Percentiles rank a stretch among this genome's conserved stretches.
Evolutionary conservation across 2,888 invertebrate genomes (phyloP).

Genomic region (Andrena praecox): DNA sequence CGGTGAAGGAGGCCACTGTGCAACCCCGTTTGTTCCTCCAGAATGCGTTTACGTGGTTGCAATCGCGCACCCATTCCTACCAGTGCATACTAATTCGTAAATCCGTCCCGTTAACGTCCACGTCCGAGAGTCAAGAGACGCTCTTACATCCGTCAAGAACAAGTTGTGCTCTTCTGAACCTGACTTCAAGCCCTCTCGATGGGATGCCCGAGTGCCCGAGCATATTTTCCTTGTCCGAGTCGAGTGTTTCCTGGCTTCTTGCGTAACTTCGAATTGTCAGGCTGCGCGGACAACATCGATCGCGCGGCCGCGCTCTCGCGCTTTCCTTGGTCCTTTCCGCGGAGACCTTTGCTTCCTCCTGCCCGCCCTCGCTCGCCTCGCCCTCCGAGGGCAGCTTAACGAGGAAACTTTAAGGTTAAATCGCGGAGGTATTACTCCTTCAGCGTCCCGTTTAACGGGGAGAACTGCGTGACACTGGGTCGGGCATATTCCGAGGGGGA

Average conservation of each 20-base stretch:
- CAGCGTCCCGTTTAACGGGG: constrained; percentile 43
- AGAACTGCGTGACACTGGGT: neutral
- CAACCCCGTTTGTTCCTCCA: constrained; percentile 42
- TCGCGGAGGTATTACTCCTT: constrained; percentile 55
- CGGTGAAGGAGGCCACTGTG: constrained; percentile 26
- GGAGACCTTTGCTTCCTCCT: constrained; percentile 51
- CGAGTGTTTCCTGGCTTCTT: constrained; percentile 34
- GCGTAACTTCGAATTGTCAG: constrained; percentile 50
- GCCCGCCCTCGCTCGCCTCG: neutral
- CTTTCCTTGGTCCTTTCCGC: constrained; percentile 33
- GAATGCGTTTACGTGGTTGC: constrained; percentile 70
- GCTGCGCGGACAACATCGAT: constrained; percentile 55
- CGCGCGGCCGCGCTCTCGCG: constrained; percentile 28
- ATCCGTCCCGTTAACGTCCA: constrained; percentile 61
- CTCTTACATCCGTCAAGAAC: constrained; percentile 74
- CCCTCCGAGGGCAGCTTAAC: constrained; percentile 56
- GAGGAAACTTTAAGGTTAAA: constrained; percentile 67
- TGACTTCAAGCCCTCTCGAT: constrained; percentile 67
- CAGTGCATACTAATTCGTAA: constrained; percentile 74
- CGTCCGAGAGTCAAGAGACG: constrained; percentile 53
- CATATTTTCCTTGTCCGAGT: constrained; percentile 50
- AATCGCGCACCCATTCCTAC: constrained; percentile 57
- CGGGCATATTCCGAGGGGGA: neutral
- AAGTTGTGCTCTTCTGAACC: constrained; percentile 57
- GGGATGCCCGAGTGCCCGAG: constrained; percentile 48